Conservation (phyloP, 2,113 vertebrate genomes). For the Nothoprocta perdicaria region DNA sequence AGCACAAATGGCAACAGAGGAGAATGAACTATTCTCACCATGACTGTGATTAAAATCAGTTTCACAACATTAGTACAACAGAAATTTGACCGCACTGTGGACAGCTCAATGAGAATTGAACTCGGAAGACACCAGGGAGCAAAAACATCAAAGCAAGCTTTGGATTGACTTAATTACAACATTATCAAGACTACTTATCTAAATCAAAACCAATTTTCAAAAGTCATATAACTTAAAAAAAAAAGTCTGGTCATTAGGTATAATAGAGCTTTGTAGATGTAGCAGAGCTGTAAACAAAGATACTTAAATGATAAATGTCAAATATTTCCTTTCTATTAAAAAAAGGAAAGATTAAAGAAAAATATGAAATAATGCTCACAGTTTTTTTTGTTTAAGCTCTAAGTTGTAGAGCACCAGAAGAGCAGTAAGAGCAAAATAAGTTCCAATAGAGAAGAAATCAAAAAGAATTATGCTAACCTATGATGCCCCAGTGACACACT, state of each 20-base stretch:
- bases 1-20: not conserved
- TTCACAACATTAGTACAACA: not conserved
- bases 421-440: not conserved
- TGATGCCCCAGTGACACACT: not conserved
- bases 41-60: not conserved
- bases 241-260: not conserved
- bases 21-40: not conserved
- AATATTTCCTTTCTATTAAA: not conserved
- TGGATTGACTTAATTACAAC: not conserved
- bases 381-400: not conserved
- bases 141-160: not conserved
- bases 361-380: not conserved
- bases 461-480: not conserved
- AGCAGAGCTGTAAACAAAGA: not conserved
- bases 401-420: not conserved
- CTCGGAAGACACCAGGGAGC: not conserved
- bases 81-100: constrained; percentile 31
- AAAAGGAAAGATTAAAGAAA: not conserved
- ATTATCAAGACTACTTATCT: not conserved
- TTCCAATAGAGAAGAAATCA: not conserved
- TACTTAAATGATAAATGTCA: not conserved
- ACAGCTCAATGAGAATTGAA: constrained; percentile 17
- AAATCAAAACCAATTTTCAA: not conserved
- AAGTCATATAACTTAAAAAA: not conserved
- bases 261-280: not conserved